Percentiles rank a stretch among this genome's conserved stretches.
Evolutionary conservation across 2,113 vertebrate species (phyloP).

Genomic region (Planiliza haematocheilus): DNA sequence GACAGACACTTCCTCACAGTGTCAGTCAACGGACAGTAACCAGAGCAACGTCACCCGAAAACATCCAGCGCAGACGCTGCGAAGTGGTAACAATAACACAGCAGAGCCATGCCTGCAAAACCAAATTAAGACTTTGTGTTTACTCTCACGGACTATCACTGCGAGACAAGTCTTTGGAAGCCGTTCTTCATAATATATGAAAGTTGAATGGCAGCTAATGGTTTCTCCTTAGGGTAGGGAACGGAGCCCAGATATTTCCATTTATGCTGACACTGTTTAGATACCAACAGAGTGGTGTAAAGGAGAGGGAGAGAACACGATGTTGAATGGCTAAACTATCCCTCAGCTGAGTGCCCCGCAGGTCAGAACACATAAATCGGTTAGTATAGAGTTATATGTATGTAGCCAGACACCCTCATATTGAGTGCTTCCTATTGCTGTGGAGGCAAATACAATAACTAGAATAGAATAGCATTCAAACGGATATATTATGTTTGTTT

Average conservation of each 20-base stretch:
- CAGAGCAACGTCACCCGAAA: conserved; percentile 34
- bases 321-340: conserved; percentile 34
- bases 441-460: neutral
- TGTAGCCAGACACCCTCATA: conserved; percentile 9
- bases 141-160: conserved; percentile 9
- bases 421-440: conserved; percentile 8
- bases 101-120: conserved; percentile 5
- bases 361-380: conserved; percentile 43
- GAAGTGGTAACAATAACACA: conserved; percentile 47
- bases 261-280: conserved; percentile 31
- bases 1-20: conserved; percentile 45
- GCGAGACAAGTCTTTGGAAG: conserved; percentile 20
- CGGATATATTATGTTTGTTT: neutral
- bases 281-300: conserved; percentile 25
- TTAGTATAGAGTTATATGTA: conserved; percentile 9
- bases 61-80: conserved; percentile 10
- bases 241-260: conserved; percentile 35
- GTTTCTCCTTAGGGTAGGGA: conserved; percentile 45
- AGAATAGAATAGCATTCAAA: neutral
- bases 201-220: conserved; percentile 47
- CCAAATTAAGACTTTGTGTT: conserved; percentile 49
- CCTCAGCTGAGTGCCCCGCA: conserved; percentile 21
- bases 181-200: conserved; percentile 26
- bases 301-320: neutral
- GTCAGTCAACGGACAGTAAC: conserved; percentile 58